A percentile compares a stretch with the other conserved stretches of the same genome.
phyloP scores from a whole-genome alignment of 2,888 invertebrate genomes.

The Tolmerus cingulatus region DNA sequence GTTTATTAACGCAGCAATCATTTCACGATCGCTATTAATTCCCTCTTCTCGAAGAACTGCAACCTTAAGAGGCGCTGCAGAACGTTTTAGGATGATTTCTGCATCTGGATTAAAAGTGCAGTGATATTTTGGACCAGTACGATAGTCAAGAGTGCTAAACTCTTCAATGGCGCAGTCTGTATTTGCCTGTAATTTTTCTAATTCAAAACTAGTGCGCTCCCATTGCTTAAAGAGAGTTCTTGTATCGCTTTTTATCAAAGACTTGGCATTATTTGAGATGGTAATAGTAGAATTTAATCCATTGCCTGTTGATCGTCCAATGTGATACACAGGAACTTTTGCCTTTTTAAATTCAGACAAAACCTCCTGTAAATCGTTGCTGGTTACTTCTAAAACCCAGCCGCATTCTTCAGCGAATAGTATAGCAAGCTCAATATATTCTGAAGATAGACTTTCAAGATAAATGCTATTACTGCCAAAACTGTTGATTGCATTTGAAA shows the following conservation, averaged over 20 bases:
- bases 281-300: constrained; percentile 67
- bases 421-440: constrained; percentile 69
- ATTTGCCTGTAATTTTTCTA: constrained; percentile 88
- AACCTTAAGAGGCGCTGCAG: constrained; percentile 69
- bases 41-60: constrained; percentile 96
- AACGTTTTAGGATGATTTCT: constrained; percentile 60
- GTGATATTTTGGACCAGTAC: constrained; percentile 77
- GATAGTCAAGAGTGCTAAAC: constrained; percentile 72
- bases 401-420: constrained; percentile 88
- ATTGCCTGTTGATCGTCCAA: constrained; percentile 73
- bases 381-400: constrained; percentile 79
- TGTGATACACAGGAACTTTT: constrained; percentile 71
- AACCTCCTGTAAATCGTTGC: constrained; percentile 67
- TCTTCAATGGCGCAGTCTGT: constrained; percentile 81
- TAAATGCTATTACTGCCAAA: constrained; percentile 51
- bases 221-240: constrained; percentile 80
- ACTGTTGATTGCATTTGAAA: constrained; percentile 64
- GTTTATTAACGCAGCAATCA: constrained; percentile 88
- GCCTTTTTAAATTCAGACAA: constrained; percentile 69
- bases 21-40: constrained; percentile 94
- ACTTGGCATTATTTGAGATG: constrained; percentile 51
- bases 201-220: constrained; percentile 94
- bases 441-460: constrained; percentile 54
- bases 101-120: constrained; percentile 75
- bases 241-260: constrained; percentile 70